Base-by-base conservation (phyloP, 2,888 invertebrate species). In the Baronia brevicornis region DNA sequence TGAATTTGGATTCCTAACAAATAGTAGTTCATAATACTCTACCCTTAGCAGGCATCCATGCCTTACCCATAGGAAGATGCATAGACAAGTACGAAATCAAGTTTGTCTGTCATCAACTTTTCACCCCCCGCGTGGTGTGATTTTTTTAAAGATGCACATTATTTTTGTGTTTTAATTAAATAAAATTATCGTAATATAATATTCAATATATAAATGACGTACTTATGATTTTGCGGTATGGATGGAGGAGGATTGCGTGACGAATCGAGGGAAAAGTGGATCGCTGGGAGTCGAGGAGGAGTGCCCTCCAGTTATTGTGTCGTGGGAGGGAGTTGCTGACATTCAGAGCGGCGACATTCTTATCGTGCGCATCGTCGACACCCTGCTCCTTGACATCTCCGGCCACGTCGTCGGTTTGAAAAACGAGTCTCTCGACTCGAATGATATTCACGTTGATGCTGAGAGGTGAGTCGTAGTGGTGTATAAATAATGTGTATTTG, bases 281-380 rank as follows among this genome's bases (percentile, higher is more conserved):
- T 33, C 41, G 43, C 52, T 57, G 33, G 59, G 53, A 43, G 46
- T 50, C 34, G 84, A 75, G 38, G 84, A 79, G 42, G 86, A 85
- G 45, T 88, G 88, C 50, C 75, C 82, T 44, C 86, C 87, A 44
- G 84, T 85, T 71, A 74, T 87, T 48, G 79, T 87, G 44, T 88
- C 87, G 38, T 90, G 90, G 90, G 88, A 89, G 56, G 90, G 88
- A 25, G 75, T 87, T 38, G 87, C 87, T 17, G 90, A 90, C 68
- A 89, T 91, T 46, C 91, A 91, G 68, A 89, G 88, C 44, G 91
- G 90, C 8, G 91, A 91, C 71, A 89, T 90, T 48, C 86, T 91
- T 48, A 85, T 90, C 61, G 90, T 91, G 25, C 87, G 89, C 67
- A 89, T 91, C 68, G 88, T 89, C 51, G 90, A 90, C 67, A 79